Percentiles rank a stretch among this genome's conserved stretches.
These are phyloP conservation scores for Antennarius striatus DNA, from an alignment of 2,113 vertebrate species.

Conservation along the genomic window DNA sequence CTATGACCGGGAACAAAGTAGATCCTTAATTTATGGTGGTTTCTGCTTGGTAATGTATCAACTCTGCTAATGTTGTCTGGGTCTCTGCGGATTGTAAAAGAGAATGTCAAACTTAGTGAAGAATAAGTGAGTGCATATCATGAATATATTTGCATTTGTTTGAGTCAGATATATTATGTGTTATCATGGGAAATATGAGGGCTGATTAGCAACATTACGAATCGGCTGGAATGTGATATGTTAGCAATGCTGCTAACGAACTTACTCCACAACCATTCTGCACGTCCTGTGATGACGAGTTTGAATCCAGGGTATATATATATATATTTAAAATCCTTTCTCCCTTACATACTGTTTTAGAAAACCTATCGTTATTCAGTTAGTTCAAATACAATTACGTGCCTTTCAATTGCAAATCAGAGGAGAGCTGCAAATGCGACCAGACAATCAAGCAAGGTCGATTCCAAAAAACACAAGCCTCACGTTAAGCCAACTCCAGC, in stretches of 20 bases:
- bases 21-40: slow-evolving; percentile 34
- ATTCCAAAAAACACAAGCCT: slow-evolving; percentile 63
- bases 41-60: slow-evolving; percentile 28
- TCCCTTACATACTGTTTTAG: slow-evolving; percentile 35
- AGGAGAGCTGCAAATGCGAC: slow-evolving; percentile 62
- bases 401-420: slow-evolving; percentile 83
- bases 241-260: too few species aligned
- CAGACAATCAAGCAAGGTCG: slow-evolving; percentile 69
- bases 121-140: slow-evolving; percentile 56
- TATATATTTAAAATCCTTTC: slow-evolving; percentile 7
- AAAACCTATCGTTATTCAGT: slow-evolving; percentile 75
- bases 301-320: slow-evolving; percentile 19
- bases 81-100: slow-evolving; percentile 29
- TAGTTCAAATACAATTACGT: slow-evolving; percentile 74
- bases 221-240: slow-evolving; percentile 15
- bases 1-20: slow-evolving; percentile 54
- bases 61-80: slow-evolving; percentile 28
- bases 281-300: slow-evolving; percentile 35
- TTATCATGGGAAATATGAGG: slow-evolving; percentile 40
- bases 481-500: slow-evolving; percentile 62
- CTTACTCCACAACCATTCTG: too few species aligned
- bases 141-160: slow-evolving; percentile 63
- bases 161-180: slow-evolving; percentile 47
- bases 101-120: slow-evolving; percentile 50
- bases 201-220: slow-evolving; percentile 38